phyloP scores from a whole-genome alignment of 2,888 invertebrate genomes.

The Xylota sylvarum region DNA sequence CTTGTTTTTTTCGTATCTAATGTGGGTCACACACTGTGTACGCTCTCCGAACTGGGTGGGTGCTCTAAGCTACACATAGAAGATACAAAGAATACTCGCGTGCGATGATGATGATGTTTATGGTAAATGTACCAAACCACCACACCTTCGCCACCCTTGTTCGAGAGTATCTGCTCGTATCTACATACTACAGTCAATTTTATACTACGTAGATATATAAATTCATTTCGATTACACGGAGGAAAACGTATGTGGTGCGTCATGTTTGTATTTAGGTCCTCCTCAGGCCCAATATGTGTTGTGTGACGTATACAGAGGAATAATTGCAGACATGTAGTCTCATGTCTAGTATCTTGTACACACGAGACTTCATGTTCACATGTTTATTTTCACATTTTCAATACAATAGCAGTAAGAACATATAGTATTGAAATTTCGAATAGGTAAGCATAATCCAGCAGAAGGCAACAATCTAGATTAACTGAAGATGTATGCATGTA shows the following conservation, averaged over 20 bases:
- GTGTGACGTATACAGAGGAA: conserved; percentile 69
- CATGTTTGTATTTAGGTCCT: conserved; percentile 65
- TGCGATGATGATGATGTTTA: conserved; percentile 16
- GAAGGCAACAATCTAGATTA: conserved; percentile 28
- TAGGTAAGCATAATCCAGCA: conserved; percentile 66
- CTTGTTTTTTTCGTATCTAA: background rate
- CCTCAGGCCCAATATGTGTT: conserved; percentile 13
- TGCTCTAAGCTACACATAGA: conserved; percentile 15
- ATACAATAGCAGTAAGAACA: conserved; percentile 68
- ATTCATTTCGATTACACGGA: conserved; percentile 30
- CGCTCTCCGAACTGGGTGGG: conserved; percentile 1
- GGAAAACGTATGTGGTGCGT: conserved; percentile 50
- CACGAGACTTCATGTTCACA: conserved; percentile 44
- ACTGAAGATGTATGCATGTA: conserved; percentile 1
- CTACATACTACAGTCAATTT: conserved; percentile 37
- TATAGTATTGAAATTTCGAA: conserved; percentile 72
- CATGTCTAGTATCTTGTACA: conserved; percentile 50
- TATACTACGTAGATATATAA: conserved; percentile 4
- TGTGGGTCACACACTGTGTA: conserved; percentile 14
- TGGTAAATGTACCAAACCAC: conserved; percentile 6
- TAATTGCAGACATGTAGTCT: conserved; percentile 59
- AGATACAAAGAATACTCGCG: conserved; percentile 11
- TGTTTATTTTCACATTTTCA: conserved; percentile 34
- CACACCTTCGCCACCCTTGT: background rate
- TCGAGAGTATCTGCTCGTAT: conserved; percentile 17